A percentile compares a stretch with the other conserved stretches of the same genome.
Conservation (phyloP, 2,797 vertebrate species). For the Eulemur coronatus region DNA sequence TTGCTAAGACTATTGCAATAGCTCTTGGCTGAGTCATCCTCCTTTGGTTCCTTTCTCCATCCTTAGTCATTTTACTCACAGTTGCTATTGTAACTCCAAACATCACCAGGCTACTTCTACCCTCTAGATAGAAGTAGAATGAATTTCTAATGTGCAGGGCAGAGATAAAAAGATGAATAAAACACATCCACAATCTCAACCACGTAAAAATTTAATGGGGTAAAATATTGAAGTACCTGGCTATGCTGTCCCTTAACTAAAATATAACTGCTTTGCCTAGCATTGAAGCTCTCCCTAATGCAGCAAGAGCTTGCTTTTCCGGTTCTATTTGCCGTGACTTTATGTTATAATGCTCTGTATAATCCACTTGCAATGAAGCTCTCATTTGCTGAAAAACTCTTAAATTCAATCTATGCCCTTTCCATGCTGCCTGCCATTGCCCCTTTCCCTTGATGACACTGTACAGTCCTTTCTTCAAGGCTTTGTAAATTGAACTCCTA, state of each 20-base stretch:
- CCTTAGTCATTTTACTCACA: not conserved
- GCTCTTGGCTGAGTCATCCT: not conserved
- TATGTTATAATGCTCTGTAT: not conserved
- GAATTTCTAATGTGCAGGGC: not conserved
- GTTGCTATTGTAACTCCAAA: not conserved
- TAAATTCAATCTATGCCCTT: not conserved
- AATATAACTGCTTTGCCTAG: not conserved
- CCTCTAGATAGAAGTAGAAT: not conserved
- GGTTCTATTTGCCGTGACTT: not conserved
- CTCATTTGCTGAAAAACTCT: constrained; percentile 6
- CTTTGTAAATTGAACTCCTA: not conserved
- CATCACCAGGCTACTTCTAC: not conserved
- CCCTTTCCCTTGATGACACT: not conserved
- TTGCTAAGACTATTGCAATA: not conserved
- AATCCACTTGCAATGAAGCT: constrained; percentile 1
- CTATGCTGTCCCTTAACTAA: not conserved
- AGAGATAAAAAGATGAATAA: not conserved
- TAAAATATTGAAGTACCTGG: not conserved
- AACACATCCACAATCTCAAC: not conserved
- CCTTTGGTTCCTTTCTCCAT: not conserved
- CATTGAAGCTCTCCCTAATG: not conserved
- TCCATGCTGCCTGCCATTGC: not conserved
- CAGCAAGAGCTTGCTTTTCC: not conserved
- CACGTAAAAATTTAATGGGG: not conserved
- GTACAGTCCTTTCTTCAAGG: not conserved